Evolutionary conservation across 1,140 invertebrate species (phyloP), one percentile per base, ranked within the genome.

Genomic region (Polypedilum vanderplanki): DNA sequence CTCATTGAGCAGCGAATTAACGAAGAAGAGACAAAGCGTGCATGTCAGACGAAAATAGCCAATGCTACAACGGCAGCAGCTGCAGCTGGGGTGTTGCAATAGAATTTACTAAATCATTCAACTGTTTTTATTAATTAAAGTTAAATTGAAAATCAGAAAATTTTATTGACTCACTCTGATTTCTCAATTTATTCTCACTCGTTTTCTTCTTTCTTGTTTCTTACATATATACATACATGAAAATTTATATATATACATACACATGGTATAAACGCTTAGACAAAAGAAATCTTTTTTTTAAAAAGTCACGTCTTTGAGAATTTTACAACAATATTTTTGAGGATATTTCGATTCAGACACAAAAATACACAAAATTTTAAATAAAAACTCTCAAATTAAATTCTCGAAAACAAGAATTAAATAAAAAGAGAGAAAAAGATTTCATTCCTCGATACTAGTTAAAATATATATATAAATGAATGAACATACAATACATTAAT

Each of bases 1-100:
- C 89, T 97, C 83, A 98, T 98, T 84, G 93, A 97, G 85, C 94
- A 96, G 85, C 92, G 94, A 85, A 95, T 98, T 84, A 90, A 89
- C 83, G 94, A 97, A 85, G 96, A 97, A 87, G 95, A 98, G 87
- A 87, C 91, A 77, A 97, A 97, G 86, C 88, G 95, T 83, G 93
- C 93, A 79, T 88, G 93, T 83, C 93, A 94, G 84, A 94, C 65
- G 18, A 70, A 70, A 70, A 22, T 70, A 18, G 20, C 65, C 9
- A 70, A 70, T 20, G 65, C 65, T 18, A 70, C 65, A n/a, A 22
- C 65, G 65, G 65, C 65, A 22, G 65, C 65, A 18, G 65, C 65
- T 10, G 65, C 65, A 18, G 65, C 65, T 70, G 65, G 65, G 17
- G 65, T 70, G 17, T 70, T 70, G 65, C 65, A 70, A 70, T 70